Base-by-base conservation (phyloP, 2,797 vertebrate species). In the Myotis vivesi region DNA sequence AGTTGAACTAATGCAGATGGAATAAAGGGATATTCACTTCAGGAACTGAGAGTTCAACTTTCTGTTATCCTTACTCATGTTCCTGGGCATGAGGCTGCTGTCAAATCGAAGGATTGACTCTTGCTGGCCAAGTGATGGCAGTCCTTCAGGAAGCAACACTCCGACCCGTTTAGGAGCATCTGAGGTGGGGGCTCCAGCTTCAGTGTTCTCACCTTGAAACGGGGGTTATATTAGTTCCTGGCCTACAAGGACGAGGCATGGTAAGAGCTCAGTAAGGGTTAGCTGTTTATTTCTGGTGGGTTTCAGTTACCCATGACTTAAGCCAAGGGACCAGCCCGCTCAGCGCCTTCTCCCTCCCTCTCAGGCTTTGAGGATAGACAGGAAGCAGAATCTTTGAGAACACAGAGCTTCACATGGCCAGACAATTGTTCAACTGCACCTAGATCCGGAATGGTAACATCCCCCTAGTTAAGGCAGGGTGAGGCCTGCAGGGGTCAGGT, bases 11-110 rank as follows among this genome's bases (percentile, higher is more conserved):
- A 76, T 33, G 28, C 59, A 72, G 53, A 30, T 51, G n/a, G 73
- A 89, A 80, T 66, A 75, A 87, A 49, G 25, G 81, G 25, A 49
- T 7, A 55, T 41, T 89, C 79, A 89, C 66, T 87, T 93, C 38
- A 86, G 87, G 71, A 89, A 44, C n/a, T 19, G 41, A 44, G 25
- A 36, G 16, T 33, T 28, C 15, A 33, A 13, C 20, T 41, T 84
- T 6, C 71, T 28, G 17, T 62, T 13, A 57, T 59, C 22, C 44
- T 19, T 0, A 2, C 38, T 17, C 46, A n/a, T 4, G 6, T 20
- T 62, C 62, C 89, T 6, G 46, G 15, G 81, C 72, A 73, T 3
- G 0, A 38, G n/a, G 53, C 25, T 25, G 57, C 51, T 71, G 16
- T 72, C 66, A 86, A 77, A 30, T 19, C 9, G 17, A 83, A 87